Base-by-base conservation (phyloP, 2,113 vertebrate species). In the Nothobranchius furzeri region DNA sequence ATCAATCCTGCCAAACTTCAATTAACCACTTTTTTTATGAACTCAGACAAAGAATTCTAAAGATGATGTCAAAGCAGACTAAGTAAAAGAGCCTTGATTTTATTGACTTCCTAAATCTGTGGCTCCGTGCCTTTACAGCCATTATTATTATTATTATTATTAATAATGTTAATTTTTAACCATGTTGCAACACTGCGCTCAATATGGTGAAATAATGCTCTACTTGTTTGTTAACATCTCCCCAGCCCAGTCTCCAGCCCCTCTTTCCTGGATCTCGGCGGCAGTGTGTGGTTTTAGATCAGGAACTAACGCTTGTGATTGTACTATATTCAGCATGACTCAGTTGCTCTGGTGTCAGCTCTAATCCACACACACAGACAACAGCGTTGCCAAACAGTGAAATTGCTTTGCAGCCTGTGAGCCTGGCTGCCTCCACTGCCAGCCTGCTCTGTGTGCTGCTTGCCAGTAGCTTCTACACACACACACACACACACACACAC, bases 251-350 rank as follows among this genome's bases (percentile, higher is more conserved):
- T 79, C 81, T 83, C 67, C 76, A 48, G 65, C 54, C 55, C 77
- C 74, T 82, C 58, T 55, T 67, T 83, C 63, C 60, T 53, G 75
- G 68, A 78, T 87, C 66, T 68, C 69, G 73, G 79, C 84, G 70
- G 85, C 82, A 42, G 55, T 46, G 63, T n/a, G 42, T 62, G 81
- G 69, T 83, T 73, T 88, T 81, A 85, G 81, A 90, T 91, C 84
- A 82, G 84, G 75, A 88, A 89, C 84, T 87, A 90, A 87, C 87
- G 85, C 80, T 79, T 73, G 77, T 87, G 83, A 89, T 89, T 87
- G 84, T 89, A 85, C 87, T 88, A 85, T 86, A 82, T 90, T 91
- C 89, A 87, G 87, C 90, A 88, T 91, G 91, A 91, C 90, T 90
- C 89, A 83, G 89, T 88, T 83, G 79, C 79, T 89, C 86, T 76